Evolutionary conservation across 30 jellyfish, hydroid and myxozoan genomes (phyloP), one percentile per base, ranked within the genome.

Genomic region (Turritopsis dohrnii): DNA sequence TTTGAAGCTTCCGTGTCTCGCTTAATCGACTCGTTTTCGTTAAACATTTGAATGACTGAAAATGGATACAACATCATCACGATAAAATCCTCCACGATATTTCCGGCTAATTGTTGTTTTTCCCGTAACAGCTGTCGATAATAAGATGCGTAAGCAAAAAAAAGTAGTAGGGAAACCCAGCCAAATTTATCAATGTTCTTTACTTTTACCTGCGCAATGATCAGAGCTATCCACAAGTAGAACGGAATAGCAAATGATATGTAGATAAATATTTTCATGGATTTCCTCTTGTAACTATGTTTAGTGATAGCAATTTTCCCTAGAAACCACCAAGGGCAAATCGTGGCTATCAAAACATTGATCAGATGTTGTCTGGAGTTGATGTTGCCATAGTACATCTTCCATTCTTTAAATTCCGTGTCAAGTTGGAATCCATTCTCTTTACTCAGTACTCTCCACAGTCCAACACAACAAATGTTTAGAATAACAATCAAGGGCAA

Each of bases 401-500:
- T 26, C 83, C 83, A 75, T 21, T 75, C 66, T 30, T 21, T 52
- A 22, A 75, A 75, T 21, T 26, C 66, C 66, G 77, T 69, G 77
- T 69, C 77, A n/a, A 69, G 30, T 1, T 69, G 28, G 8, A 69
- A 69, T n/a, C 77, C 1, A 0, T 27, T 23, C 66, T 75, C 83
- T 16, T 75, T 75, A 25, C 66, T 28, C 66, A 75, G 60, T 0
- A 75, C 83, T 75, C 83, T 28, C 83, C 83, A 75, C 41, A 75
- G 41, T n/a, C 54, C 54, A 0, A 75, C 74, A 41, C 83, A 75
- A n/a, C 54, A 28, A 18, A 26, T n/a, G 54, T 25, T 75, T 16
- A 75, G 9, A 13, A 75, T 25, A 7, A 75, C 16, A 18, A 30
- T 75, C 54, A 75, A 22, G 25, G 83, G 83, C 0, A 28, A 22